A percentile compares a stretch with the other conserved stretches of the same genome.
Conservation (phyloP, 2,797 vertebrate species). For the Simalia tracyae region DNA sequence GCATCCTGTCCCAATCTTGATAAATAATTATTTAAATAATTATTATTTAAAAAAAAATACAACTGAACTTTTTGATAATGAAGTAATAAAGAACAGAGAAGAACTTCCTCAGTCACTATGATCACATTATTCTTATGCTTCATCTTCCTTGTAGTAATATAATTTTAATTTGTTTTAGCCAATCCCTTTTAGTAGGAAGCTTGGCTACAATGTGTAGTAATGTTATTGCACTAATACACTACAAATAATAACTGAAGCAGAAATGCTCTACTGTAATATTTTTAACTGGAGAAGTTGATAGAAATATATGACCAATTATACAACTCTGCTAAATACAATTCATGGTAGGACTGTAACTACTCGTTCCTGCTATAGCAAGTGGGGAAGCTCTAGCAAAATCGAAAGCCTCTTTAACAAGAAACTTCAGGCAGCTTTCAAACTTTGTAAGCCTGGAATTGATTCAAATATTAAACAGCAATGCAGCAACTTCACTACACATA, state of each 20-base stretch:
- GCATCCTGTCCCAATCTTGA: not conserved
- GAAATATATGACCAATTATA: not conserved
- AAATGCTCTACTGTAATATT: not conserved
- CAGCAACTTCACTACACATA: not conserved
- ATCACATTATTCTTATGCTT: slow-evolving; percentile 44
- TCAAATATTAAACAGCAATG: not conserved
- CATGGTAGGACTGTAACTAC: not conserved
- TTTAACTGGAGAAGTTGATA: not conserved
- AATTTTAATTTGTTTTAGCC: not conserved
- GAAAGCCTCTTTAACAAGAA: not conserved
- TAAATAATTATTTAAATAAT: not conserved
- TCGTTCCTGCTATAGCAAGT: not conserved
- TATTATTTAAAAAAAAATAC: not conserved
- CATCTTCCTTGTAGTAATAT: accelerated
- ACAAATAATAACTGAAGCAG: not conserved
- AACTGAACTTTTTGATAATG: not conserved
- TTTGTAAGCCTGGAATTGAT: too few relatives aligned
- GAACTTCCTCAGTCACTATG: slow-evolving; percentile 6
- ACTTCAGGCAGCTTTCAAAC: not conserved
- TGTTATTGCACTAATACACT: not conserved
- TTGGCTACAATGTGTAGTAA: not conserved
- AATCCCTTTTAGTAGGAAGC: not conserved
- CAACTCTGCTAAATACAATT: not conserved
- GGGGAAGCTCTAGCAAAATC: not conserved
- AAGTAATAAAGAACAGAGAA: not conserved